These are phyloP conservation scores for Myotis vivesi DNA, from an alignment of 2,797 vertebrate genomes.

Conservation along the genomic window DNA sequence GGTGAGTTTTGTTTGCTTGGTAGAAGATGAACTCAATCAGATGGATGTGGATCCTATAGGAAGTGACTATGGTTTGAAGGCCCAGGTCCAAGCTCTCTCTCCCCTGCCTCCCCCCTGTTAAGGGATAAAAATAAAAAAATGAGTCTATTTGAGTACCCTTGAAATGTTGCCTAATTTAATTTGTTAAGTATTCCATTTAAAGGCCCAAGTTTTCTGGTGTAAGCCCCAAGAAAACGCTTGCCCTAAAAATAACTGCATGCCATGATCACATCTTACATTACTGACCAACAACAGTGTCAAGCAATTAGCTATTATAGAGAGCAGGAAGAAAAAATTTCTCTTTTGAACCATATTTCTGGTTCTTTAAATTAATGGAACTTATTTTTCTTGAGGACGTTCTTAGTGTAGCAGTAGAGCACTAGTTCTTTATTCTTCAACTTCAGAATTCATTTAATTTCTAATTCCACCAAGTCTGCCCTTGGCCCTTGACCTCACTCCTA, in stretches of 20 bases:
- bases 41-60: not conserved
- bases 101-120: not conserved
- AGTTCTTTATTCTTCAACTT: constrained; percentile 37
- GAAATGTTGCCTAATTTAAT: constrained; percentile 35
- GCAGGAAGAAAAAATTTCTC: not conserved
- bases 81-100: not conserved
- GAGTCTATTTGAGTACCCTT: not conserved
- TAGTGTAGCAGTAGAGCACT: not conserved
- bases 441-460: constrained; percentile 47
- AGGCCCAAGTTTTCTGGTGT: not conserved
- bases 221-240: constrained; percentile 4
- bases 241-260: not conserved
- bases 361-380: constrained; percentile 12
- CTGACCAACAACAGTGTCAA: not conserved
- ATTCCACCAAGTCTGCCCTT: not conserved
- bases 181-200: not conserved
- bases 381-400: constrained; percentile 34
- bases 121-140: constrained; percentile 10
- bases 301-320: constrained; percentile 40
- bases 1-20: constrained; percentile 1
- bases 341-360: constrained; percentile 38
- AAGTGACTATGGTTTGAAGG: not conserved
- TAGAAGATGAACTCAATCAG: not conserved
- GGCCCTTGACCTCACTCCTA: constrained; percentile 38
- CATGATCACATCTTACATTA: not conserved